These are phyloP conservation scores for Falco peregrinus DNA, from an alignment of 2,797 vertebrate species.

Conservation along the genomic window DNA sequence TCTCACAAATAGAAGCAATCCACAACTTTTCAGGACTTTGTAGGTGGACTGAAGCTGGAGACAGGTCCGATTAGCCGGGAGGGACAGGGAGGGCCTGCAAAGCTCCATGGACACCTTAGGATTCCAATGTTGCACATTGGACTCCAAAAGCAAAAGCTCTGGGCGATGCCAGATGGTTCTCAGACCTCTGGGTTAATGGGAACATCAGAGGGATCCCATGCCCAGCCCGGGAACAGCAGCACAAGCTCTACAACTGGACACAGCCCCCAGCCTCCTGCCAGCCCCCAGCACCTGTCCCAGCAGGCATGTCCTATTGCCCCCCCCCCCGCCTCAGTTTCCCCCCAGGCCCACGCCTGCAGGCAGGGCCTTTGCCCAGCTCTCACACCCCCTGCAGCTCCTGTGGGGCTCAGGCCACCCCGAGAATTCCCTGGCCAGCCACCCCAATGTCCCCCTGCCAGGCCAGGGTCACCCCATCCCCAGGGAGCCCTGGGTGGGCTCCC, in stretches of 20 bases:
- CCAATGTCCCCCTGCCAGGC: too few species aligned
- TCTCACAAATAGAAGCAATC: too few species aligned
- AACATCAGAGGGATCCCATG: not conserved
- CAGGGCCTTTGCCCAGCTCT: not conserved
- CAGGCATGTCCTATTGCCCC: not conserved
- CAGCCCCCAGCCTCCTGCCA: not conserved
- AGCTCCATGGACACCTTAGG: not conserved
- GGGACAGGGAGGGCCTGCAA: not conserved
- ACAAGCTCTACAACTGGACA: fast-evolving
- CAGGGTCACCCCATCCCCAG: not conserved
- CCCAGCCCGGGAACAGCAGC: fast-evolving
- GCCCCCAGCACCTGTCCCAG: too few species aligned
- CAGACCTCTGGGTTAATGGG: not conserved
- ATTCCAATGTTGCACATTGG: not conserved
- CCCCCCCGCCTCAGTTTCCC: not conserved
- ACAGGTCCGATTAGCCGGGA: fast-evolving
- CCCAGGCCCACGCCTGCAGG: not conserved
- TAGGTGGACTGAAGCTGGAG: not conserved
- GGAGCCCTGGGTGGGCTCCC: not conserved
- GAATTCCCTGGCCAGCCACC: not conserved
- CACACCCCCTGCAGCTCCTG: not conserved
- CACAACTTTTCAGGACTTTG: not conserved
- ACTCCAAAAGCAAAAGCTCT: not conserved
- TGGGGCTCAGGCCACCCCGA: not conserved
- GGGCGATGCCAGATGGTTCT: fast-evolving